Base-by-base conservation (phyloP, 1,140 invertebrate species). In the Eurosta solidaginis region DNA sequence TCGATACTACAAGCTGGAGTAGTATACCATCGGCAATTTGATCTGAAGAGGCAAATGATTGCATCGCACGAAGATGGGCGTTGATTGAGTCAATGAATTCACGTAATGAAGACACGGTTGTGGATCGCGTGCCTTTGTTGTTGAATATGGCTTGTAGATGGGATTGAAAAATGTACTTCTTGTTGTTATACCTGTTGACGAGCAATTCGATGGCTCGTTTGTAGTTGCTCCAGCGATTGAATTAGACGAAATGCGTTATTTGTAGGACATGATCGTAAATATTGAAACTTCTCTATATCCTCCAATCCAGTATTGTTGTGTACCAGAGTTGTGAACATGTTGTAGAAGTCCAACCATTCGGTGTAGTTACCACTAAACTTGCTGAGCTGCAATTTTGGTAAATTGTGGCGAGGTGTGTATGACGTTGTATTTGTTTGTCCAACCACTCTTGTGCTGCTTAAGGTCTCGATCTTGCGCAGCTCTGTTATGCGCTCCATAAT, bases 51-150 rank as follows among this genome's bases (percentile, higher is more conserved):
- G 44, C 74, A 4, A 49, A 42, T 10, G 74, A 75, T 27, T 75
- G 17, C 17, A 49, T 29, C 17, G 74, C 74, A 2, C 44, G 42
- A 10, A 75, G 27, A 27, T 49, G 20, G 17, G 74, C 44, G 10
- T 45, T 75, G 17, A 49, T 75, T n/a, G 45, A 47, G 22, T 76
- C 74, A 2, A 76, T 76, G 25, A 76, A 52, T n/a, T 50, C 27
- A 22, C 74, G n/a, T n/a, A 75, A 14, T 49, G 42, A 6, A 7
- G 74, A 27, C 29, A 49, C 44, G 74, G 20, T 49, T 20, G 5
- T 45, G 10, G 9, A 47, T 22, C 10, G 45, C 14, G 45, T n/a
- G n/a, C n/a, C n/a, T n/a, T 76, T 22, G 33, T 33, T 50, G 27
- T 49, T 17, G 33, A 76, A 50, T 3, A 76, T 50, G 14, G 47